Evolutionary conservation across 2,888 invertebrate genomes (phyloP).

Genomic region (Xestia c-nigrum): DNA sequence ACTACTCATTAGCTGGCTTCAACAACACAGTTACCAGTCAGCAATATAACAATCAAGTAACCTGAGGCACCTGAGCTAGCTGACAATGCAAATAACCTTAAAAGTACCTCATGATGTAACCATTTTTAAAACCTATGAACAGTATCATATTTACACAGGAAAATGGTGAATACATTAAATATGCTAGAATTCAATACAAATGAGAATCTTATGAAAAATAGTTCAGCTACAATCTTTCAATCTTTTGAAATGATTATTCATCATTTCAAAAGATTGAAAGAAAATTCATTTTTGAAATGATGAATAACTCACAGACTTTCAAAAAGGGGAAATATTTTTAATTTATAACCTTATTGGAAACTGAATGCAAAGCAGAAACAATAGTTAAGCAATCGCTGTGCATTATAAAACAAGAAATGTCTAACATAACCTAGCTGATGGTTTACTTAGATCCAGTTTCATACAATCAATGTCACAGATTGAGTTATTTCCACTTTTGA

Average conservation of each 20-base stretch:
- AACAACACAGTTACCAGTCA: slow-evolving; percentile 2
- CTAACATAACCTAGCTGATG: too few relatives aligned
- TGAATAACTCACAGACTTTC: not conserved
- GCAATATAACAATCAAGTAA: not conserved
- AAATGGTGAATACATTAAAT: not conserved
- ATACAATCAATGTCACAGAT: not conserved
- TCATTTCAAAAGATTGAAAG: too few relatives aligned
- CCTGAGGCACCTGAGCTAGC: not conserved
- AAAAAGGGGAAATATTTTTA: not conserved
- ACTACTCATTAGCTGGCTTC: slow-evolving; percentile 5
- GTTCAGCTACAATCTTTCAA: not conserved
- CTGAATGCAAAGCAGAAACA: not conserved
- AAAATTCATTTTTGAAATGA: too few relatives aligned
- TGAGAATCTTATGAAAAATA: not conserved
- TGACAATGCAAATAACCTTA: slow-evolving; percentile 29
- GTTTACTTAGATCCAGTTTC: not conserved
- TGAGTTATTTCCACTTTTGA: not conserved
- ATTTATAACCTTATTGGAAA: not conserved
- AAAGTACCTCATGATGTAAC: slow-evolving; percentile 15
- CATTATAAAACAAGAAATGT: not conserved
- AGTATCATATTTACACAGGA: not conserved
- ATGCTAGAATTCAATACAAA: not conserved
- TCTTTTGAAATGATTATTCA: too few relatives aligned
- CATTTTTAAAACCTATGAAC: not conserved
- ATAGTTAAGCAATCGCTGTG: not conserved